A percentile compares a stretch with the other conserved stretches of the same genome.
Evolutionary conservation across 2,888 invertebrate genomes (phyloP).

Genomic region (Tiliacea citrago): DNA sequence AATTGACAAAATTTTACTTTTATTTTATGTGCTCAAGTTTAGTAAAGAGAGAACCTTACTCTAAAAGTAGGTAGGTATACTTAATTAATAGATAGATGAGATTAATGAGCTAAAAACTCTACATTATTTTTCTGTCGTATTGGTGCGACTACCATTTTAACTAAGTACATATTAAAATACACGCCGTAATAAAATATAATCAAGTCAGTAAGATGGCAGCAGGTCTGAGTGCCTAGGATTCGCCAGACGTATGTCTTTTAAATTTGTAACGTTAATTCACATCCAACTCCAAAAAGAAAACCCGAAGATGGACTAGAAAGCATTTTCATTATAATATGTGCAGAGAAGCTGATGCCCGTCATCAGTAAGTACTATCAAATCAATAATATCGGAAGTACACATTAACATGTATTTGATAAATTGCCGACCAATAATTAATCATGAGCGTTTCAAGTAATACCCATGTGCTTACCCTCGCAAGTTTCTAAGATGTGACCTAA

Average conservation of each 20-base stretch:
- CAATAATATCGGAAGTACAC: slow-evolving; percentile 3
- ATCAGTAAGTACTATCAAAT: neutral
- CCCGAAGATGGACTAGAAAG: no score
- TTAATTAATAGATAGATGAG: neutral
- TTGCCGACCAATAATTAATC: slow-evolving; percentile 32
- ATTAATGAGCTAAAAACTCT: neutral
- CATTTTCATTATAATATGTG: no score
- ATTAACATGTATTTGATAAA: slow-evolving; percentile 31
- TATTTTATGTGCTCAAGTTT: neutral
- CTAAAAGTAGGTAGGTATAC: no score
- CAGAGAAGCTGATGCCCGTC: no score
- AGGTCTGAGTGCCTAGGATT: no score
- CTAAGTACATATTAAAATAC: no score
- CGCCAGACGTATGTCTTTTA: no score
- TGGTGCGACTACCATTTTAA: no score
- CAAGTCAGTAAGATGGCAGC: neutral
- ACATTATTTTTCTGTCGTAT: neutral
- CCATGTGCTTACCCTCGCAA: neutral
- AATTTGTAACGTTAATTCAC: neutral
- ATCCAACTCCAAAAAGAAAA: neutral
- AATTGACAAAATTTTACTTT: slow-evolving; percentile 21
- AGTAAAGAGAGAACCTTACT: neutral
- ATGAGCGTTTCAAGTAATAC: slow-evolving; percentile 27
- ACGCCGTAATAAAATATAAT: neutral
- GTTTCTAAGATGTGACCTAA: slow-evolving; percentile 9